A percentile compares a stretch with the other conserved stretches of the same genome.
phyloP scores from a whole-genome alignment of 2,113 vertebrate genomes.

The Alexandromys fortis region DNA sequence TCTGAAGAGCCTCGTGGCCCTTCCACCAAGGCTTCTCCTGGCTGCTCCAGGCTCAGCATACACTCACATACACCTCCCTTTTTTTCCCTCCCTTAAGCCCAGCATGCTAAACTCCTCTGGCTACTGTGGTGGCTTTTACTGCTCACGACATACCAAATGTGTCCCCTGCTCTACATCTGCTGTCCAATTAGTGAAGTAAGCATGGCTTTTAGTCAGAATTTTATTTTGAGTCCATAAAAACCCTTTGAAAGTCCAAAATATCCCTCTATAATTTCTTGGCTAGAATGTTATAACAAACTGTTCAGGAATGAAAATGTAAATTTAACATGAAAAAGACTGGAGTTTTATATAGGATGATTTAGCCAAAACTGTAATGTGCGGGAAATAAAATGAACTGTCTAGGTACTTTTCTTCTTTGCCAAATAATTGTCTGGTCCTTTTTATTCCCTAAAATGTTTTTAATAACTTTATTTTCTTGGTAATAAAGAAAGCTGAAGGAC shows the following conservation, averaged over 20 bases:
- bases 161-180: neutral
- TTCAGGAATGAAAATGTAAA: neutral
- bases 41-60: no score
- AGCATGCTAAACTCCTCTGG: neutral
- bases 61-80: neutral
- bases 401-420: conserved; percentile 1
- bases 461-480: neutral
- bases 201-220: neutral
- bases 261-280: neutral
- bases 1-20: neutral
- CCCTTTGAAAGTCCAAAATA: neutral
- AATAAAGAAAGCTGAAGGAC: neutral
- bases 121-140: neutral
- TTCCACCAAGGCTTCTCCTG: neutral
- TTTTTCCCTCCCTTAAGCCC: neutral
- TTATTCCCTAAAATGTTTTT: conserved; percentile 1
- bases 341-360: neutral
- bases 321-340: neutral
- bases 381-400: conserved; percentile 11
- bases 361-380: neutral
- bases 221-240: conserved; percentile 4
- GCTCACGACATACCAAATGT: neutral
- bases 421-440: neutral
- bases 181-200: rapidly evolving
- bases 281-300: conserved; percentile 7